phyloP scores from a whole-genome alignment of 2,797 vertebrate species.

The Anableps anableps region DNA sequence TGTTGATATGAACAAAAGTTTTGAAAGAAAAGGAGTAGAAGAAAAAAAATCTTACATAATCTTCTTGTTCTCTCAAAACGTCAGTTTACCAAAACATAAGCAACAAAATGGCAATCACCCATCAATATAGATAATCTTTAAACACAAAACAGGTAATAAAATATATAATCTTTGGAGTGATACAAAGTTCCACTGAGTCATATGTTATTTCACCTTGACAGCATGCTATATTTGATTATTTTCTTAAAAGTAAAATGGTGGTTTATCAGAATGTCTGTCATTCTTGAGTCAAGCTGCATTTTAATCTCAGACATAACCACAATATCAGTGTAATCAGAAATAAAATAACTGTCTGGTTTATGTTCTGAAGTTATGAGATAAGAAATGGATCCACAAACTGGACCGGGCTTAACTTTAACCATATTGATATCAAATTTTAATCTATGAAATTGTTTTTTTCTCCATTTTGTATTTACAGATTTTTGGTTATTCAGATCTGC shows the following conservation, averaged over 20 bases:
- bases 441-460: too few relatives aligned
- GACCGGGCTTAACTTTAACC: background rate
- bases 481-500: background rate
- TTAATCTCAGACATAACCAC: background rate
- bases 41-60: background rate
- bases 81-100: background rate
- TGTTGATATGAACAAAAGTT: background rate
- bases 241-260: too few relatives aligned
- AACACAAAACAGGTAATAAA: background rate
- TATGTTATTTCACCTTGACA: too few relatives aligned
- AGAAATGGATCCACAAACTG: background rate
- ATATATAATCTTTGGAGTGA: too few relatives aligned
- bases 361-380: background rate
- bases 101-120: background rate
- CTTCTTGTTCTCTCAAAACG: background rate
- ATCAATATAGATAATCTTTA: background rate
- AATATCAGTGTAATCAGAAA: background rate
- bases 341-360: background rate
- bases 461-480: background rate
- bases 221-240: too few relatives aligned
- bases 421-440: background rate
- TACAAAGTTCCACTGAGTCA: too few relatives aligned
- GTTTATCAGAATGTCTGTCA: too few relatives aligned
- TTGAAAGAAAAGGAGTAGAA: background rate
- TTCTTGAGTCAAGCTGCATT: background rate